Conservation (phyloP, 1,140 invertebrate genomes). For the Paracyclopina nana region DNA sequence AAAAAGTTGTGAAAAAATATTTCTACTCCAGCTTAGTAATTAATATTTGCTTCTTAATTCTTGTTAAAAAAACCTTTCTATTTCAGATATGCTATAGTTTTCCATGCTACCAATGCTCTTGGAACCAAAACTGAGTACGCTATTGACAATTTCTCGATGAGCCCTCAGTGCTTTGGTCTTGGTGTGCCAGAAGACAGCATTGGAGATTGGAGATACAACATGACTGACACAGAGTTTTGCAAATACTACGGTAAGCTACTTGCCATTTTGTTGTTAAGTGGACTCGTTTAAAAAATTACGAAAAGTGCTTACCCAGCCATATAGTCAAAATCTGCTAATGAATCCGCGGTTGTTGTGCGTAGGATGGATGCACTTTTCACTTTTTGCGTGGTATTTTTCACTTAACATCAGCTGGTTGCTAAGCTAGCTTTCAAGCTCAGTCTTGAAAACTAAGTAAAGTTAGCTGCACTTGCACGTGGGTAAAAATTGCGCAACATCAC, state of each 20-base stretch:
- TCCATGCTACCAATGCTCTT: not conserved
- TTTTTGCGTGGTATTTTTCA: not conserved
- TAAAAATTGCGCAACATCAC: too few relatives aligned
- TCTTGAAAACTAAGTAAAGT: too few relatives aligned
- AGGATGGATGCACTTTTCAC: too few relatives aligned
- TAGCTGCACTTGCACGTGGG: too few relatives aligned
- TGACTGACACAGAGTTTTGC: constrained; percentile 12
- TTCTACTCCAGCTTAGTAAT: too few relatives aligned
- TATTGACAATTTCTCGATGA: constrained; percentile 11
- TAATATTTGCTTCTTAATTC: not conserved
- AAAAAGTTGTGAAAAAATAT: too few relatives aligned
- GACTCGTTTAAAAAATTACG: too few relatives aligned
- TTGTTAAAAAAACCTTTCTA: not conserved
- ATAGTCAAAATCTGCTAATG: too few relatives aligned
- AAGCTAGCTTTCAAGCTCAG: too few relatives aligned
- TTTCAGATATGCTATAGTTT: constrained; percentile 8
- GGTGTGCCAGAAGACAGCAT: not conserved
- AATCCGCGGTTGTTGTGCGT: too few relatives aligned
- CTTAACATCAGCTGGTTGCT: not conserved
- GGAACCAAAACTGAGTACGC: constrained; percentile 2
- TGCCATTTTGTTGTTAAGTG: too few relatives aligned
- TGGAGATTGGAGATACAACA: constrained; percentile 1
- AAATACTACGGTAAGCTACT: constrained; percentile 8
- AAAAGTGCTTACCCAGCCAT: too few relatives aligned
- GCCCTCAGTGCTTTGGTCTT: constrained; percentile 12